A percentile compares a stretch with the other conserved stretches of the same genome.
phyloP scores from a whole-genome alignment of 2,888 invertebrate genomes.

The Dione juno region DNA sequence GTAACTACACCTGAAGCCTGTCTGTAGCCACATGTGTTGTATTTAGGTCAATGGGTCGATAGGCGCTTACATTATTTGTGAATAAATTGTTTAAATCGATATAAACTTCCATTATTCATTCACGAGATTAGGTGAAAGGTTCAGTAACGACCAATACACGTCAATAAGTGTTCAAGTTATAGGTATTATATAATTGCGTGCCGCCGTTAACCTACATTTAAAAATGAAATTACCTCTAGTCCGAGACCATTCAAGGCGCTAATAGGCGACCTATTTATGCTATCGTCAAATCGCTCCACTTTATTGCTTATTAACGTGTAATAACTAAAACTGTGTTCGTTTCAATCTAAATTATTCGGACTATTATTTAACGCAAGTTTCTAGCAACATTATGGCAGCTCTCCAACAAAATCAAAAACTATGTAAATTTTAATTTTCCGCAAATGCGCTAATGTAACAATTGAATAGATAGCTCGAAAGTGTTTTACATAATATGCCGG shows the following conservation, averaged over 20 bases:
- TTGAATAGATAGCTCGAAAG: conserved; percentile 48
- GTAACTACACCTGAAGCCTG: conserved; percentile 35
- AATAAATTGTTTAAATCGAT: conserved; percentile 29
- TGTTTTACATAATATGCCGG: conserved; percentile 71
- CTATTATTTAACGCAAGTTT: conserved; percentile 16
- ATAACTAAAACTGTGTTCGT: conserved; percentile 29
- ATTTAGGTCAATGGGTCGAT: conserved; percentile 49
- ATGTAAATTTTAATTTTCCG: background rate
- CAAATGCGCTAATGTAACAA: conserved; percentile 15
- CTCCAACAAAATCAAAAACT: conserved; percentile 14
- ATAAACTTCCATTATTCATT: conserved; percentile 38
- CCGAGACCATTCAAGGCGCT: conserved; percentile 67
- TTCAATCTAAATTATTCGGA: conserved; percentile 11
- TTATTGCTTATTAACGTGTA: conserved; percentile 54
- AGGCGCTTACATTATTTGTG: conserved; percentile 25
- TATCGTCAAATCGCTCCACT: conserved; percentile 78
- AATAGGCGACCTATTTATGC: conserved; percentile 74
- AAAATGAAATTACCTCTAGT: conserved; percentile 64
- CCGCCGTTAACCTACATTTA: conserved; percentile 76
- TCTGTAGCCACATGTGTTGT: conserved; percentile 34
- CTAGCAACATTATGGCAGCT: conserved; percentile 11
- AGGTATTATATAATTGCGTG: conserved; percentile 65
- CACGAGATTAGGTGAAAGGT: conserved; percentile 41
- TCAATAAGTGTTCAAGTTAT: conserved; percentile 49
- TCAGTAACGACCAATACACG: conserved; percentile 47